These are phyloP conservation scores for Ganaspis brasiliensis DNA, from an alignment of 2,888 invertebrate species.

Conservation along the genomic window DNA sequence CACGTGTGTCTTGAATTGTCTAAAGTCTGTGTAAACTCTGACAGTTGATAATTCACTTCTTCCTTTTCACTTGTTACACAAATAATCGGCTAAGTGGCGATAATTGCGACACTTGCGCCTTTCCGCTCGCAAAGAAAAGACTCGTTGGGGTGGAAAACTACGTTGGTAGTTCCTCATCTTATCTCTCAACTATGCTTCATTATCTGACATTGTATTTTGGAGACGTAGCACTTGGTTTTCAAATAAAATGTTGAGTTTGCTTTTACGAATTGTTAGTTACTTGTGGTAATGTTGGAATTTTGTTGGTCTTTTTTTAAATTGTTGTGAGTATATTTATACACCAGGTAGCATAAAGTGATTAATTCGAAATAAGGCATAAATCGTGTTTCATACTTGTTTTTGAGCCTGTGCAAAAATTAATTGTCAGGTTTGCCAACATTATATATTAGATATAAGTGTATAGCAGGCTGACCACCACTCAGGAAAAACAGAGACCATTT, in stretches of 20 bases:
- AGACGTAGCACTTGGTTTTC: background rate
- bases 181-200: constrained; percentile 42
- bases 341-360: too few relatives aligned
- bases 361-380: too few relatives aligned
- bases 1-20: constrained; percentile 6
- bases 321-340: too few relatives aligned
- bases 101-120: constrained; percentile 58
- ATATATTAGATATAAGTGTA: too few relatives aligned
- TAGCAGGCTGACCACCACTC: too few relatives aligned
- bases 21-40: constrained; percentile 27
- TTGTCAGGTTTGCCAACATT: too few relatives aligned
- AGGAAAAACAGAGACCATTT: too few relatives aligned
- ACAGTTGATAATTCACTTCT: constrained; percentile 13
- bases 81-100: constrained; percentile 60
- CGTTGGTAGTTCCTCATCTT: constrained; percentile 55
- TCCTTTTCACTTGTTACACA: constrained; percentile 44
- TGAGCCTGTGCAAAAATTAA: too few relatives aligned
- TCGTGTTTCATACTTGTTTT: too few relatives aligned
- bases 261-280: too few relatives aligned
- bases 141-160: constrained; percentile 56
- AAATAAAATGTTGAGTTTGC: background rate
- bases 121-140: constrained; percentile 51
- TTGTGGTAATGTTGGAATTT: too few relatives aligned
- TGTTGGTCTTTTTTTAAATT: too few relatives aligned
- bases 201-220: background rate